phyloP scores from a whole-genome alignment of 2,888 invertebrate genomes.

The Sesia bembeciformis region DNA sequence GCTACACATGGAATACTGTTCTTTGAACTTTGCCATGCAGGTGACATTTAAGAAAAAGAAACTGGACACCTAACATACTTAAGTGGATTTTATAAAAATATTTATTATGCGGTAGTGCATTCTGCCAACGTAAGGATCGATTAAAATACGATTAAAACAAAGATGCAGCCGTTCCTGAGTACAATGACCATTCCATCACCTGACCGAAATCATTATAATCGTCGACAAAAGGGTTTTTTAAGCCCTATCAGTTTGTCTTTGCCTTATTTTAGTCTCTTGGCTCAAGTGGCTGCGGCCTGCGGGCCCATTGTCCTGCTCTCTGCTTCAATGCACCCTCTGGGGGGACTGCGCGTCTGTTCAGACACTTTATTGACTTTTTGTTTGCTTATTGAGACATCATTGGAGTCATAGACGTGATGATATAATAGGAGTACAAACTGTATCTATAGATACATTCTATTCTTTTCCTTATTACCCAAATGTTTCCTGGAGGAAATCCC shows the following conservation, averaged over 20 bases:
- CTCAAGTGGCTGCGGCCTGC: slow-evolving; percentile 44
- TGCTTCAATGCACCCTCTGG: slow-evolving; percentile 32
- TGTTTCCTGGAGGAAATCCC: no score
- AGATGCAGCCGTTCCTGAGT: not conserved
- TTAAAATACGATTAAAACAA: not conserved
- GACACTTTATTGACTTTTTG: slow-evolving; percentile 35
- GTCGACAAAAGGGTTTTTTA: slow-evolving; percentile 20
- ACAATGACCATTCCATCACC: not conserved
- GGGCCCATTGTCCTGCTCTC: slow-evolving; percentile 48
- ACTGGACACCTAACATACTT: no score
- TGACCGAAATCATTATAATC: not conserved
- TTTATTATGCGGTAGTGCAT: no score
- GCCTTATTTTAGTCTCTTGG: slow-evolving; percentile 13
- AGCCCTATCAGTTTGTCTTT: slow-evolving; percentile 8
- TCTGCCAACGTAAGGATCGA: no score
- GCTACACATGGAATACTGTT: no score
- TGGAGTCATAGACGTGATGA: not conserved
- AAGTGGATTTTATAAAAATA: no score
- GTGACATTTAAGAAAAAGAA: no score
- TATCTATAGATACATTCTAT: not conserved
- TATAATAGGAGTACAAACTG: not conserved
- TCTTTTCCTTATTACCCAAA: no score
- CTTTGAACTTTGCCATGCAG: no score
- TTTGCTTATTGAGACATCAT: slow-evolving; percentile 30
- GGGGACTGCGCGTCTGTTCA: slow-evolving; percentile 17